Conservation (phyloP, 2,797 vertebrate genomes). For the Buceros bicornis region DNA sequence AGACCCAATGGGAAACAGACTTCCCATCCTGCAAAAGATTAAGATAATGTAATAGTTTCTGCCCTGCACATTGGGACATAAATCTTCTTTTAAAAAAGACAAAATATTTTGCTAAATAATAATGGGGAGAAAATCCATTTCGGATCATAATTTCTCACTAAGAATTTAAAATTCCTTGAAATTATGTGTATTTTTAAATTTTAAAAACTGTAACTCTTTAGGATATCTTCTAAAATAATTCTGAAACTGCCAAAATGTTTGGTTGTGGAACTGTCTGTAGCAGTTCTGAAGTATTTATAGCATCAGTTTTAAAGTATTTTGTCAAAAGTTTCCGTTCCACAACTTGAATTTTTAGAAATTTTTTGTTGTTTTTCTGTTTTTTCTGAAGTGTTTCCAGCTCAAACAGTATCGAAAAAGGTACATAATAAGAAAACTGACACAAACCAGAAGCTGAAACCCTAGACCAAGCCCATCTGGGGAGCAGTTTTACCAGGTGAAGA, state of each 20-base stretch:
- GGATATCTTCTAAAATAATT: too few species aligned
- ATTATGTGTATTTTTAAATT: too few species aligned
- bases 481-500: not conserved
- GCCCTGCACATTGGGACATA: not conserved
- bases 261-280: too few species aligned
- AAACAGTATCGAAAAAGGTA: not conserved
- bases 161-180: too few species aligned
- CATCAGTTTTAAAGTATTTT: not conserved
- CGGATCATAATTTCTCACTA: not conserved
- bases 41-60: not conserved
- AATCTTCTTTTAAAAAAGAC: not conserved
- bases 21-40: not conserved
- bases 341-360: not conserved
- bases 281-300: not conserved
- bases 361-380: not conserved
- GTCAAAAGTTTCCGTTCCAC: not conserved
- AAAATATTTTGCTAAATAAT: not conserved
- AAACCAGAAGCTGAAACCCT: not conserved
- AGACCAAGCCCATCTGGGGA: not conserved
- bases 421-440: not conserved
- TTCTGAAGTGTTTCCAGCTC: not conserved
- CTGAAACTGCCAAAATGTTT: too few species aligned
- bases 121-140: not conserved
- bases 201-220: too few species aligned
- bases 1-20: not conserved